Base-by-base conservation (phyloP, 2,797 vertebrate species). In the Choloepus didactylus region DNA sequence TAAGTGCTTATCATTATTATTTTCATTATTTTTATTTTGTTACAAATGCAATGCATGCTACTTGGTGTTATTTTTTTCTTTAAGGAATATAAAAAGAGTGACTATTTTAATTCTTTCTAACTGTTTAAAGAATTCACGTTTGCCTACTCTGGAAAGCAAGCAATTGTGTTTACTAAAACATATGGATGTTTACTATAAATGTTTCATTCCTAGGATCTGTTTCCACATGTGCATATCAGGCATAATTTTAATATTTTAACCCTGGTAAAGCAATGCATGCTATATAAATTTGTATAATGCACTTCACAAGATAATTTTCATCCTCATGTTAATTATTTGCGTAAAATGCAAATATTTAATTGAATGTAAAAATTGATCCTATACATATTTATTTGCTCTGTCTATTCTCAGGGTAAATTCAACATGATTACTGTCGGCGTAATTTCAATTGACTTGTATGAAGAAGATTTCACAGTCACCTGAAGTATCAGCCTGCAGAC, bases 291-390 rank as follows among this genome's bases (percentile, higher is more conserved):
- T 84, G 51, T 66, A 56, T 93, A 93, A 80, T 70, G n/a, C 94
- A 64, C 59, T 85, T 84, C 73, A 46, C 12, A 89, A 83, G 89
- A 92, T 95, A 72, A 89, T 96, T 96, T 93, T 93, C 72, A 84
- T 19, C 44, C 41, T 82, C 31, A 86, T 70, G 67, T 72, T 84
- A 91, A 95, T 95, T 93, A 96, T 93, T 93, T 81, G 95, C 93
- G 38, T 77, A 94, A 87, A 87, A 94, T 97, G 76, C 67, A 93
- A 96, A 96, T 94, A 96, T 92, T 88, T 94, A 95, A 95, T 92
- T 95, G 73, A 96, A 96, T 93, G 64, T 95, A 85, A 97, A 97
- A 96, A n/a, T 56, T 77, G 66, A 96, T 95, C 85, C 79, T 95
- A 89, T 91, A 89, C 69, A 87, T 97, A 93, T 95, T 89, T 96